A percentile compares a stretch with the other conserved stretches of the same genome.
phyloP scores from a whole-genome alignment of 2,113 vertebrate species.

The Hippocampus barbouri region DNA sequence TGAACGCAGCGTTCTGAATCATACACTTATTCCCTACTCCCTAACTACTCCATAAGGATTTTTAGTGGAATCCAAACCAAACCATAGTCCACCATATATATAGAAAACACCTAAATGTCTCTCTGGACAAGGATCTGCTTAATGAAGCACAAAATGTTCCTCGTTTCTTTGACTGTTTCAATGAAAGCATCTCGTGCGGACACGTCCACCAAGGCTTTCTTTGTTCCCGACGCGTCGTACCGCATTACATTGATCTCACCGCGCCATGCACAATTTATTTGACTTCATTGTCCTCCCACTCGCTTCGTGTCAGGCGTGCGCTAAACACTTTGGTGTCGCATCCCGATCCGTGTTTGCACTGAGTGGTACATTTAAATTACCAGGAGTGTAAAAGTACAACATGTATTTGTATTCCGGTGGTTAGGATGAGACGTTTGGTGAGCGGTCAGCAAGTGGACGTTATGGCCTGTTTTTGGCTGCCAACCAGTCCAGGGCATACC shows the following conservation, averaged over 20 bases:
- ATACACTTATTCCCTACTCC: not conserved
- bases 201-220: constrained; percentile 48
- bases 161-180: constrained; percentile 20
- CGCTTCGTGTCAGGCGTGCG: constrained; percentile 49
- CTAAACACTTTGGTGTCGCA: constrained; percentile 7
- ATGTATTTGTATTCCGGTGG: not conserved
- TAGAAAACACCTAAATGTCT: not conserved
- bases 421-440: not conserved
- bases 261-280: constrained; percentile 68
- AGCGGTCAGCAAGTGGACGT: not conserved
- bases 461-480: not conserved
- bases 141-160: constrained; percentile 8
- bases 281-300: constrained; percentile 68
- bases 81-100: not conserved
- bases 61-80: not conserved
- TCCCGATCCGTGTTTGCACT: not conserved
- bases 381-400: not conserved
- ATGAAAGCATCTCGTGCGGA: constrained; percentile 28
- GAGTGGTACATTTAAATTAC: not conserved
- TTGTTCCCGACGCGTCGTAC: constrained; percentile 55
- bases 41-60: not conserved
- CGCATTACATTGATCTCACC: constrained; percentile 65
- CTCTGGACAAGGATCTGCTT: constrained; percentile 35
- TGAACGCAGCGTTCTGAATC: too few relatives aligned
- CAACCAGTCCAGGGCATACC: not conserved